Percentiles rank a stretch among this genome's conserved stretches.
Evolutionary conservation across 2,113 vertebrate species (phyloP).

Genomic region (Crocuta crocuta): DNA sequence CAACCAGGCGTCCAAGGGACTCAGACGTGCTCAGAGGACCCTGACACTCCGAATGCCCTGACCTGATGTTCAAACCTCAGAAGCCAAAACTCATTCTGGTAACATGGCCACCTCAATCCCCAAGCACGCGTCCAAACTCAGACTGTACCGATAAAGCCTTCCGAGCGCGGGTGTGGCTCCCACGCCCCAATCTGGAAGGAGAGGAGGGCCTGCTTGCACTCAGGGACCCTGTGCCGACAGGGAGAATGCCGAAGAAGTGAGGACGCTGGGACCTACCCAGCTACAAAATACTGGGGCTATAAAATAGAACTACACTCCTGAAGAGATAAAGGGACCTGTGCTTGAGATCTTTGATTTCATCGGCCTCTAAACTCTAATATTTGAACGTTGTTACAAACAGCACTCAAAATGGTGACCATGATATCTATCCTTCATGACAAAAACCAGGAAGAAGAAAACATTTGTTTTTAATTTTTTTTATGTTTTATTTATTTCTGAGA

Average conservation of each 20-base stretch:
- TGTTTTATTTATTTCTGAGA: no score
- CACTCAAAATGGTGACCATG: no score
- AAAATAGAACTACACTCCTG: background rate
- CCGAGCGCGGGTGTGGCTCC: fast-evolving
- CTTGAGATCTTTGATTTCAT: background rate
- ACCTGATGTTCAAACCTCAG: background rate
- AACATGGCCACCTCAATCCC: fast-evolving
- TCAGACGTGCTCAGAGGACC: fast-evolving
- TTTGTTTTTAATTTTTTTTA: no score
- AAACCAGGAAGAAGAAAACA: background rate
- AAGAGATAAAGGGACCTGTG: background rate
- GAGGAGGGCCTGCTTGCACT: fast-evolving
- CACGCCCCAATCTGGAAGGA: fast-evolving
- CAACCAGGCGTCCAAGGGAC: fast-evolving
- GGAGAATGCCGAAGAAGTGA: no score
- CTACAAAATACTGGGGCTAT: background rate
- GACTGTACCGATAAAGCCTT: background rate
- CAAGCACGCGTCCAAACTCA: no score
- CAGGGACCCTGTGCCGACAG: background rate
- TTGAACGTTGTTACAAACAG: background rate
- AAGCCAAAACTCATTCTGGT: no score
- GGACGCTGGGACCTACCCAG: no score
- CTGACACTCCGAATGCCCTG: fast-evolving
- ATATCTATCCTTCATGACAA: background rate
- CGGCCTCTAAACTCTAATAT: background rate